Percentiles rank a stretch among this genome's conserved stretches.
Conservation (phyloP, 2,888 invertebrate species). For the Rhodophaea formosa region DNA sequence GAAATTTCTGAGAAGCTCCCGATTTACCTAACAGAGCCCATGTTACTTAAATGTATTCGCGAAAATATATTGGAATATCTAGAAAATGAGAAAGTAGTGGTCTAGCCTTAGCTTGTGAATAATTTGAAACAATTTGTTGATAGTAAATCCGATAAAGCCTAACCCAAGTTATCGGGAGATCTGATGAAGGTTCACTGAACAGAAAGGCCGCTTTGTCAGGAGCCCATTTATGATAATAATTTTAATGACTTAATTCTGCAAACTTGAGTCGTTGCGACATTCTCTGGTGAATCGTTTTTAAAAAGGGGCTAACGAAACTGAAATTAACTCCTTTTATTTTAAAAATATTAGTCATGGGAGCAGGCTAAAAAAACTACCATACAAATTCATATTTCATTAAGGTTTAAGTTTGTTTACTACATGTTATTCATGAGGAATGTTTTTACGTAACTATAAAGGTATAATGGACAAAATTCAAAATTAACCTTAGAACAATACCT, state of each 20-base stretch:
- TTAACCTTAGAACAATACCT: no score
- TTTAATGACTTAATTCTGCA: background rate
- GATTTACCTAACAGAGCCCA: background rate
- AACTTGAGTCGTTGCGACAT: no score
- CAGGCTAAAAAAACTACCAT: no score
- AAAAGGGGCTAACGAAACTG: no score
- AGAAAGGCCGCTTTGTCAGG: background rate
- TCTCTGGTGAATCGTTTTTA: no score
- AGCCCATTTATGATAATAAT: background rate
- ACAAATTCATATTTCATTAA: no score
- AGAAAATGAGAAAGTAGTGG: background rate
- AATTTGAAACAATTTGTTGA: constrained; percentile 1
- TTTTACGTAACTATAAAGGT: no score
- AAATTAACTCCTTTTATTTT: no score
- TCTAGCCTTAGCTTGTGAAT: background rate
- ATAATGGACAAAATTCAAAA: no score
- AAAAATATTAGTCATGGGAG: no score
- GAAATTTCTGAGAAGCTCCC: background rate
- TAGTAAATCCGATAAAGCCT: background rate
- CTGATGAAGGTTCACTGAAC: constrained; percentile 7
- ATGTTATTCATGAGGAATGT: no score
- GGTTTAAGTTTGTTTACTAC: no score
- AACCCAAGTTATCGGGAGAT: background rate
- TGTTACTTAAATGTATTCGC: background rate
- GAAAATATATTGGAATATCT: background rate